Conservation (phyloP, 2,888 invertebrate species). For the Diarsia brunnea region DNA sequence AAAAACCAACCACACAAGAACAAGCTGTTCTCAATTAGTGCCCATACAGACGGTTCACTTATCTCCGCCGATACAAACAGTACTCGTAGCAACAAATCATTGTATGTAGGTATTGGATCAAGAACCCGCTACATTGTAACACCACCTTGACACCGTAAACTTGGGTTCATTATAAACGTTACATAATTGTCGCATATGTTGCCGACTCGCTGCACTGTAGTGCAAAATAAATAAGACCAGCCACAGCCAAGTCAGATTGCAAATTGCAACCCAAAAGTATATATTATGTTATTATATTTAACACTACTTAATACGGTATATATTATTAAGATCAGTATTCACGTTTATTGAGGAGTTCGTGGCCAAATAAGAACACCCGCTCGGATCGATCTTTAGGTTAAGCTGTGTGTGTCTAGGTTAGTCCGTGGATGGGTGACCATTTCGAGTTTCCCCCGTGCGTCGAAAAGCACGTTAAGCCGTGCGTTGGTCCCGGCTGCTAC, state of each 20-base stretch:
- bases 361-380: no score
- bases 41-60: neutral
- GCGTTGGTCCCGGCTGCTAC: no score
- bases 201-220: constrained; percentile 10
- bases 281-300: neutral
- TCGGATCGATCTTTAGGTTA: no score
- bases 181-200: constrained; percentile 57
- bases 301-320: no score
- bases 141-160: constrained; percentile 75
- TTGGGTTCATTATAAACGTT: constrained; percentile 61
- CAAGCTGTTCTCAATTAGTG: constrained; percentile 18
- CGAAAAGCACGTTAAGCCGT: no score
- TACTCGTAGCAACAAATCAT: constrained; percentile 28
- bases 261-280: neutral
- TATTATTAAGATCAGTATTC: no score
- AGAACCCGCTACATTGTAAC: constrained; percentile 71
- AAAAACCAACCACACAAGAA: constrained; percentile 1
- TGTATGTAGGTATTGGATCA: constrained; percentile 35
- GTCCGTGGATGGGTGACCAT: no score
- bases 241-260: neutral
- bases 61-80: constrained; percentile 18
- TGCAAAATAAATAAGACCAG: constrained; percentile 8
- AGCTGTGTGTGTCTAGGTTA: no score
- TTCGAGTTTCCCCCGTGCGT: no score
- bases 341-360: no score